Evolutionary conservation across 2,888 invertebrate genomes (phyloP).

Genomic region (Drosophila fulvimacula): DNA sequence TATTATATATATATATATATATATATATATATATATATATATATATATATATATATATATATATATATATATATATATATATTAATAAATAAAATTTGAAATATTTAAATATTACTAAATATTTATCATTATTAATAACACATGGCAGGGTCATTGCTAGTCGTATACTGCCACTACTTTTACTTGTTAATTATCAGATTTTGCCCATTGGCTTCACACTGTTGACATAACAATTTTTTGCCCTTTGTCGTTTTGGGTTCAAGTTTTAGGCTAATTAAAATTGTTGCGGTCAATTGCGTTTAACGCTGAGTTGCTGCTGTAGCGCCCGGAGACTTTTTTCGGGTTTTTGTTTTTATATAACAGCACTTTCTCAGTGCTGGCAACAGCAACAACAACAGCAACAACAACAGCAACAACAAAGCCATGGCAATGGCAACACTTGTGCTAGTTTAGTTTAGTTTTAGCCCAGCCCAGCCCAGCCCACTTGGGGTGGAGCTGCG

Average conservation of each 20-base stretch:
- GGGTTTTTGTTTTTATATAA: slow-evolving; percentile 12
- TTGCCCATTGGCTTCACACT: slow-evolving; percentile 16
- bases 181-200: slow-evolving; percentile 28
- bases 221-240: slow-evolving; percentile 43
- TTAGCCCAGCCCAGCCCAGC: slow-evolving; percentile 8
- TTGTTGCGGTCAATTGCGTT: slow-evolving; percentile 61
- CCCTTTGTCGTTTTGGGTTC: slow-evolving; percentile 18
- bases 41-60: no score
- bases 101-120: no score
- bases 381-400: no score
- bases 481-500: slow-evolving; percentile 11
- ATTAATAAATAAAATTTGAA: no score
- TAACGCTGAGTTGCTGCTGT: slow-evolving; percentile 24
- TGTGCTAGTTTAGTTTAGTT: slow-evolving; percentile 52
- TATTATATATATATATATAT: no score
- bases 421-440: slow-evolving; percentile 38
- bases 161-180: neutral
- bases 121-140: neutral
- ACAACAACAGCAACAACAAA: slow-evolving; percentile 19
- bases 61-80: neutral
- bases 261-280: slow-evolving; percentile 55
- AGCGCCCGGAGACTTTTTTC: slow-evolving; percentile 13
- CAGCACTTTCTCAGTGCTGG: slow-evolving; percentile 40
- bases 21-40: no score
- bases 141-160: neutral